phyloP scores from a whole-genome alignment of 2,797 vertebrate species.

The Micropoecilia bifurca region DNA sequence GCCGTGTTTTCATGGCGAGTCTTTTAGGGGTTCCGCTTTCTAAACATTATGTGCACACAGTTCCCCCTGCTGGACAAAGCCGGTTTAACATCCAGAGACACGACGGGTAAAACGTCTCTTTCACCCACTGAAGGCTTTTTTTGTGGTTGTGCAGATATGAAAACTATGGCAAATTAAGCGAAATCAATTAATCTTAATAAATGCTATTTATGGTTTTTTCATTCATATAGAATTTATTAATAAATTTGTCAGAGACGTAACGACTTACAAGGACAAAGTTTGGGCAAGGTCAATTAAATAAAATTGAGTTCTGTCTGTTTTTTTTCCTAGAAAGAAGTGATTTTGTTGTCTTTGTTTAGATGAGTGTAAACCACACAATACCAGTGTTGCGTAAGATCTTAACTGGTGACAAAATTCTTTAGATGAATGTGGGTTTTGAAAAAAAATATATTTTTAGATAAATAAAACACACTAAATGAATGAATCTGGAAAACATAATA shows the following conservation, averaged over 20 bases:
- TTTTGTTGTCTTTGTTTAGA: background rate
- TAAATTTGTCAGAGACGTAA: no score
- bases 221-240: background rate
- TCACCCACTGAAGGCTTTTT: background rate
- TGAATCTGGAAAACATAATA: background rate
- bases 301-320: background rate
- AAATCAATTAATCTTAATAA: background rate
- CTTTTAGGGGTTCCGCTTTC: background rate
- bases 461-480: background rate
- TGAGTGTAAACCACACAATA: background rate
- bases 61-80: background rate
- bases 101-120: background rate
- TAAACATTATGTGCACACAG: background rate
- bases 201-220: background rate
- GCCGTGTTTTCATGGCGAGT: background rate
- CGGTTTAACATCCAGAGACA: background rate
- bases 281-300: no score
- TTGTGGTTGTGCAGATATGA: background rate
- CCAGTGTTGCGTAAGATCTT: background rate
- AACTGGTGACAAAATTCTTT: background rate
- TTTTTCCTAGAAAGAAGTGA: background rate
- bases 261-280: no score
- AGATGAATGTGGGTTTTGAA: background rate
- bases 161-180: background rate
- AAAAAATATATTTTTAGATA: background rate